These are phyloP conservation scores for Sciaenops ocellatus DNA, from an alignment of 2,797 vertebrate genomes.

Conservation along the genomic window DNA sequence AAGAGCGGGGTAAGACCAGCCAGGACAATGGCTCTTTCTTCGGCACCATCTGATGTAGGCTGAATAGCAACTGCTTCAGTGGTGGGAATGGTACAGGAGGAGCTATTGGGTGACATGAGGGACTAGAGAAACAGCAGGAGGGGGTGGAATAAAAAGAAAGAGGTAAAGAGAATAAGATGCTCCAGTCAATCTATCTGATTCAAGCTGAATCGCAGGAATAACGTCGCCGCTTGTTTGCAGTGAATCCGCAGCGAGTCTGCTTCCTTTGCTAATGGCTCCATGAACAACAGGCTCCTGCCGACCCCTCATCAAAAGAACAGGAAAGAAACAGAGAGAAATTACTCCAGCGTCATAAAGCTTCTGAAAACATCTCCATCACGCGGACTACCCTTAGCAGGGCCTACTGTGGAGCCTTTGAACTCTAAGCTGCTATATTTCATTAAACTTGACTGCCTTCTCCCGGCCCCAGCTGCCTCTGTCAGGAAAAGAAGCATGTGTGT, in stretches of 20 bases:
- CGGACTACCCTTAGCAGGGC: slow-evolving; percentile 67
- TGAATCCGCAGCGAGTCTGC: slow-evolving; percentile 35
- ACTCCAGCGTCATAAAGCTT: slow-evolving; percentile 74
- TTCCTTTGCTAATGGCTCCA: slow-evolving; percentile 56
- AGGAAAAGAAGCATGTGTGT: slow-evolving; percentile 38
- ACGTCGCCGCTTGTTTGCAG: slow-evolving; percentile 39
- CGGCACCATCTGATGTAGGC: slow-evolving; percentile 78
- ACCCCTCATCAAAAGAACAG: slow-evolving; percentile 73
- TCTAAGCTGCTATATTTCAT: slow-evolving; percentile 82
- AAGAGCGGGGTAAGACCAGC: slow-evolving; percentile 75
- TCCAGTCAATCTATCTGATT: slow-evolving; percentile 64
- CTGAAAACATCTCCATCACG: slow-evolving; percentile 82
- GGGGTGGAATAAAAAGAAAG: slow-evolving; percentile 59
- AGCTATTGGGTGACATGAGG: slow-evolving; percentile 82
- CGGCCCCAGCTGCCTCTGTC: slow-evolving; percentile 62
- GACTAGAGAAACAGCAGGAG: slow-evolving; percentile 72
- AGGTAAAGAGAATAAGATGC: slow-evolving; percentile 71
- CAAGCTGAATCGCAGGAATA: slow-evolving; percentile 56
- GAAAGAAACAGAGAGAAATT: slow-evolving; percentile 66
- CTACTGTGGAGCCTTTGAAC: slow-evolving; percentile 83
- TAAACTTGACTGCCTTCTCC: slow-evolving; percentile 72
- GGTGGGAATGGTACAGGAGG: slow-evolving; percentile 80
- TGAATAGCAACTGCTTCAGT: slow-evolving; percentile 77
- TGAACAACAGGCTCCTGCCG: slow-evolving; percentile 55
- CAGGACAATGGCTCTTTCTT: slow-evolving; percentile 84